Percentiles rank a stretch among this genome's conserved stretches.
phyloP scores from a whole-genome alignment of 2,888 invertebrate species.

The Drosophila ochracea region DNA sequence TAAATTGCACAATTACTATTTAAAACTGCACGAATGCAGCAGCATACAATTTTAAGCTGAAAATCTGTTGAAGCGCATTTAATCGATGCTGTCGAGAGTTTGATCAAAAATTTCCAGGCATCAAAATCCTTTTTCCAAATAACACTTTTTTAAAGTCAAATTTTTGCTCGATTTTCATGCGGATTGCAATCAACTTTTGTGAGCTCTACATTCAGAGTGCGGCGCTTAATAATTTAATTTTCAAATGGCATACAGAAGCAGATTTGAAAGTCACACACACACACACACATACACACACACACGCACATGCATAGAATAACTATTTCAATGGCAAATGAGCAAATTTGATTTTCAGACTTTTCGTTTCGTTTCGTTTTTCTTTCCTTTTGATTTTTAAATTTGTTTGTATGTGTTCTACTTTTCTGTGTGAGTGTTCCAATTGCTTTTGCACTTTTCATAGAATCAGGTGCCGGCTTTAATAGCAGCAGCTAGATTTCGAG shows the following conservation, averaged over 20 bases:
- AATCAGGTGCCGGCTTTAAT: conserved; percentile 52
- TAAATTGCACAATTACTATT: background rate
- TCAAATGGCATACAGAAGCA: conserved; percentile 65
- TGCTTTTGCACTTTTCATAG: conserved; percentile 36
- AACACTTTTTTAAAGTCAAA: conserved; percentile 1
- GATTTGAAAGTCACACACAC: conserved; percentile 58
- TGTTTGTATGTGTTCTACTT: background rate
- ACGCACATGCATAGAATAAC: conserved; percentile 12
- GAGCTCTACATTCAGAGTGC: conserved; percentile 32
- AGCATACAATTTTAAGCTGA: background rate
- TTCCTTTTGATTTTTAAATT: conserved; percentile 15
- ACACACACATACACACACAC: background rate
- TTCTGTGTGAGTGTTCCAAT: conserved; percentile 8
- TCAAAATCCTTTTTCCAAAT: background rate
- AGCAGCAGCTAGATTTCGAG: conserved; percentile 18
- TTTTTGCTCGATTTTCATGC: conserved; percentile 2
- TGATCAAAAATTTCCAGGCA: background rate
- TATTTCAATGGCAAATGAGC: conserved; percentile 71
- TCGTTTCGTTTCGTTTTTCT: conserved; percentile 70
- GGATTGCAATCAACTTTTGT: conserved; percentile 37
- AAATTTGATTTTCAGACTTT: conserved; percentile 73
- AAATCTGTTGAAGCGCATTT: background rate
- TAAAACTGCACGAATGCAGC: background rate
- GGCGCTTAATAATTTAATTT: conserved; percentile 73
- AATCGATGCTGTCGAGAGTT: background rate